Conservation (phyloP, 1,140 invertebrate genomes). For the Temnothorax longispinosus region DNA sequence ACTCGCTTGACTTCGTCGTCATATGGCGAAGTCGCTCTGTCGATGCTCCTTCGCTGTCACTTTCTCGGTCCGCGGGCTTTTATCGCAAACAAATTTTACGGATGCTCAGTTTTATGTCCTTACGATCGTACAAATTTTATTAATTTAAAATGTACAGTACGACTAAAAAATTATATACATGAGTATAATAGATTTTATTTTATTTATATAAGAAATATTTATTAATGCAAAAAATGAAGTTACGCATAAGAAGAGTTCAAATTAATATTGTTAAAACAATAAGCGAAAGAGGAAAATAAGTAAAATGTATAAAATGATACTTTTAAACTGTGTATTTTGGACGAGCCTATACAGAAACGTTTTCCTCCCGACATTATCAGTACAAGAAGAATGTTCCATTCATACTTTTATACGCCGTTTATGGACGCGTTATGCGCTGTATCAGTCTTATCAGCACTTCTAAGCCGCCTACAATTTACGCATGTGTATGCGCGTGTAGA, state of each 20-base stretch:
- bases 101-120: not conserved
- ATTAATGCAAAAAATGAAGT: not conserved
- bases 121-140: not conserved
- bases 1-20: constrained; percentile 69
- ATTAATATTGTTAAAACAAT: not conserved
- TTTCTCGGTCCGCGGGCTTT: constrained; percentile 11
- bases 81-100: not conserved
- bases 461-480: constrained; percentile 72
- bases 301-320: not conserved
- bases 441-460: constrained; percentile 72
- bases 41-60: constrained; percentile 45
- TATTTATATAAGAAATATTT: not conserved
- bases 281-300: not conserved
- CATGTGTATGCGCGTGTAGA: constrained; percentile 55
- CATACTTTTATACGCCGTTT: constrained; percentile 72
- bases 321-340: not conserved
- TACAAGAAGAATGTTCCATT: constrained; percentile 73
- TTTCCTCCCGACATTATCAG: constrained; percentile 61
- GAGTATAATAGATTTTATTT: not conserved
- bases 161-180: not conserved
- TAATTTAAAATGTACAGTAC: not conserved
- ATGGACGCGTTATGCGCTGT: constrained; percentile 64
- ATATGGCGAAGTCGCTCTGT: constrained; percentile 65
- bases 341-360: constrained; percentile 41
- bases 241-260: not conserved